Evolutionary conservation across 2,888 invertebrate genomes (phyloP).

Genomic region (Dorcus hopei): DNA sequence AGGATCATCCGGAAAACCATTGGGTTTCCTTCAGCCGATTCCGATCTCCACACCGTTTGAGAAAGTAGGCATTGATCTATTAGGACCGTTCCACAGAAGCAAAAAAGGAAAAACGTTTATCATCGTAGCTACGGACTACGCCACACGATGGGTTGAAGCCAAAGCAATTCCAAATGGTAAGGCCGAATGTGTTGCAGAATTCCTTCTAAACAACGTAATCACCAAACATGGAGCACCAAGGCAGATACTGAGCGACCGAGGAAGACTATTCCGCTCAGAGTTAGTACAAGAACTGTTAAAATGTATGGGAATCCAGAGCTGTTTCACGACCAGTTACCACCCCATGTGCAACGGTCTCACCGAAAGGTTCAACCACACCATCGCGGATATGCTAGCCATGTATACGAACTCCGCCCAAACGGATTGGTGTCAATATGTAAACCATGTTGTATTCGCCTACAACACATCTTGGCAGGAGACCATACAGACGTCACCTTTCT

Average conservation of each 20-base stretch:
- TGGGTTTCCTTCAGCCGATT: too few relatives aligned
- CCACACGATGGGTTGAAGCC: constrained; percentile 25
- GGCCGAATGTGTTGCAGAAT: constrained; percentile 7
- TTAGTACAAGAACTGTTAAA: constrained; percentile 3
- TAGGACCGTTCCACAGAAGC: constrained; percentile 9
- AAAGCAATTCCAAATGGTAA: constrained; percentile 5
- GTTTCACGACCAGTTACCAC: not conserved
- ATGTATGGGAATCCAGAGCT: not conserved
- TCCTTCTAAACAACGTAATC: not conserved
- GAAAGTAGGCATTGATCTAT: constrained; percentile 20
- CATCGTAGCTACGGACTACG: constrained; percentile 29
- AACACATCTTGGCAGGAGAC: constrained; percentile 28
- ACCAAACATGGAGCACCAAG: too few relatives aligned
- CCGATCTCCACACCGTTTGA: too few relatives aligned
- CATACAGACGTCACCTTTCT: constrained; percentile 16
- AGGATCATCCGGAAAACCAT: too few relatives aligned
- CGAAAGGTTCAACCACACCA: constrained; percentile 10
- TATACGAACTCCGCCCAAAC: not conserved
- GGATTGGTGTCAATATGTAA: not conserved
- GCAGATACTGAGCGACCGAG: not conserved
- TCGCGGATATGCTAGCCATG: constrained; percentile 3
- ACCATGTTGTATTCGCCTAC: constrained; percentile 27
- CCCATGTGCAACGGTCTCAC: constrained; percentile 10
- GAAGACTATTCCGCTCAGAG: not conserved
- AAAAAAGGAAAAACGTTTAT: too few relatives aligned